A percentile compares a stretch with the other conserved stretches of the same genome.
These are phyloP conservation scores for Oscheius myriophilus DNA, from an alignment of 2,888 invertebrate species.

Conservation along the genomic window DNA sequence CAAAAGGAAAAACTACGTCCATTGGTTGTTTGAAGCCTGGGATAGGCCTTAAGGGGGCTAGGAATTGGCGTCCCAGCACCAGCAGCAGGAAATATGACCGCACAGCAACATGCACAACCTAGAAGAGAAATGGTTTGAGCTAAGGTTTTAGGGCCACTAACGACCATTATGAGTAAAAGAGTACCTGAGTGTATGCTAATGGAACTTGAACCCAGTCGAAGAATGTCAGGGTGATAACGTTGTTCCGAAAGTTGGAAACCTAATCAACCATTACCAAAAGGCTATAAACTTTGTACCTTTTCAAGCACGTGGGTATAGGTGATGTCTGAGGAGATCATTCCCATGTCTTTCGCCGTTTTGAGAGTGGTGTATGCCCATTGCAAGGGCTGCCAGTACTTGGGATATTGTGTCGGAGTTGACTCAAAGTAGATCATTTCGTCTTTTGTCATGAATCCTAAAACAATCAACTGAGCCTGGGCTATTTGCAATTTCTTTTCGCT, in stretches of 20 bases:
- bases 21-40: constrained; percentile 42
- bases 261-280: background rate
- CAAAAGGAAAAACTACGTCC: constrained; percentile 60
- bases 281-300: constrained; percentile 13
- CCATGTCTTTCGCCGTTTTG: constrained; percentile 43
- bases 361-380: constrained; percentile 58
- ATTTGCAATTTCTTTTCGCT: no score
- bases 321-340: constrained; percentile 58
- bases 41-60: constrained; percentile 35
- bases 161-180: background rate
- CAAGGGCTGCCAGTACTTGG: constrained; percentile 67
- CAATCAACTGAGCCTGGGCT: no score
- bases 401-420: constrained; percentile 55
- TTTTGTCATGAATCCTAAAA: constrained; percentile 62
- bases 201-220: constrained; percentile 67
- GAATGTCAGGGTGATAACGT: constrained; percentile 59
- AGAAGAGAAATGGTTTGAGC: no score
- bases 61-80: constrained; percentile 62
- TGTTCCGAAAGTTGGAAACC: constrained; percentile 39
- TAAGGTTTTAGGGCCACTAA: no score
- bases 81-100: constrained; percentile 64
- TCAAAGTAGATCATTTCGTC: constrained; percentile 64
- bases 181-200: constrained; percentile 53
- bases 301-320: constrained; percentile 63
- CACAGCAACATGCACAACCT: constrained; percentile 65